Evolutionary conservation across 2,113 vertebrate genomes (phyloP), one percentile per base, ranked within the genome.

Genomic region (Brachypodius melanocephalos): DNA sequence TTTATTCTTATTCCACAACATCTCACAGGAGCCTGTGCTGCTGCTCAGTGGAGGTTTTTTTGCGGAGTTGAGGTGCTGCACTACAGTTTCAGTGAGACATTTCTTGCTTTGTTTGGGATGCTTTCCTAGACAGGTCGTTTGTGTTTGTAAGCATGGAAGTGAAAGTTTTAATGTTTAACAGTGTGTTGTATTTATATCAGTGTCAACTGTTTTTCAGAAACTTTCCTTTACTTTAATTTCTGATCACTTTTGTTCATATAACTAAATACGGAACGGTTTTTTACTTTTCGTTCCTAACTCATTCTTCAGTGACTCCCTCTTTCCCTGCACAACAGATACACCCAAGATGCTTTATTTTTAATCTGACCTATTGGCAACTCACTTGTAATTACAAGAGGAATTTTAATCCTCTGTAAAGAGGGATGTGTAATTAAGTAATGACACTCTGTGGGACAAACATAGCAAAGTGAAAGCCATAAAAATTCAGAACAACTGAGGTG

Each of bases 391-490:
- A 78, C 28, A 68, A 66, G 15, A 92, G 85, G 79, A 84, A 74
- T 97, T 84, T 94, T 78, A 95, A 94, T 63, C 79, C 36, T 40
- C 34, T 74, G 2, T 80, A 55, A 92, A 67, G 68, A 76, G 58
- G 57, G 38, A 24, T 81, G 5, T 90, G 15, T 91, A 78, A 75
- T 94, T 84, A 91, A 77, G 61, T 84, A 92, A 92, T 91, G 84
- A 87, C 22, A 36, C 43, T 69, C 55, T 63, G 68, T 63, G 46
- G 76, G 59, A 67, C 89, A 80, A 77, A 38, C 2, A 0, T 71
- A 51, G 51, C 68, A 84, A 91, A 96, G 61, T 95, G 84, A 92
- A 94, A 95, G 80, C 73, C 43, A 17, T 81, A 78, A 87, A 80
- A 74, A 75, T 65, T 67, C 1, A 12, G 46, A 74, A 32, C 42